A percentile compares a stretch with the other conserved stretches of the same genome.
phyloP scores from a whole-genome alignment of 1,140 invertebrate genomes.

The Bombus waltoni region DNA sequence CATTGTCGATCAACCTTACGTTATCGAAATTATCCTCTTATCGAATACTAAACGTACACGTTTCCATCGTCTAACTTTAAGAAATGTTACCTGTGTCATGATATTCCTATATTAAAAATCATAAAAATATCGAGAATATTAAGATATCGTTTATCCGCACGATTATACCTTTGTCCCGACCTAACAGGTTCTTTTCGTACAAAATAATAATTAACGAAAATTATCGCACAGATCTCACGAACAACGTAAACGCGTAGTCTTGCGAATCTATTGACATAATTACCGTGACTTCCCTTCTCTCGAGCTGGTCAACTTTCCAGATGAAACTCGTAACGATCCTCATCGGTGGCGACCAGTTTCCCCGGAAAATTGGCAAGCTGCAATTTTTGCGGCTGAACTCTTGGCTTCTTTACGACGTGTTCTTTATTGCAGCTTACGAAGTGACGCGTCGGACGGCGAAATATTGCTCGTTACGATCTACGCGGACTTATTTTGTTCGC shows the following conservation, averaged over 20 bases:
- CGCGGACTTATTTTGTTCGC: background rate
- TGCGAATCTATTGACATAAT: constrained; percentile 25
- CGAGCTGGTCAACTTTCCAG: background rate
- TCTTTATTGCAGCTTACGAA: constrained; percentile 31
- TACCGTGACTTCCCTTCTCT: background rate
- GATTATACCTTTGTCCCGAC: no score
- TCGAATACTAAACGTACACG: no score
- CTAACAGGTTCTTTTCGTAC: no score
- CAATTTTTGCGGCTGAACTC: constrained; percentile 14
- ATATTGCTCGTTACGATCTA: constrained; percentile 1
- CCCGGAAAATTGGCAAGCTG: constrained; percentile 1
- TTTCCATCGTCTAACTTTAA: no score
- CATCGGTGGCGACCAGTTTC: background rate
- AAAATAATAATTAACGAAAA: no score
- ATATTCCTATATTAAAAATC: no score
- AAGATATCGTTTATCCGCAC: no score
- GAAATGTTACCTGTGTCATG: no score
- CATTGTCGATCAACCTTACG: background rate
- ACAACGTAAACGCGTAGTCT: no score
- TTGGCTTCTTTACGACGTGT: background rate
- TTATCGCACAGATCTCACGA: no score
- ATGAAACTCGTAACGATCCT: constrained; percentile 5
- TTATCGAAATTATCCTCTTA: no score
- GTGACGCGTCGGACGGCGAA: background rate
- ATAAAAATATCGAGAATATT: no score